These are phyloP conservation scores for Calypte anna DNA, from an alignment of 2,113 vertebrate genomes.

Conservation along the genomic window DNA sequence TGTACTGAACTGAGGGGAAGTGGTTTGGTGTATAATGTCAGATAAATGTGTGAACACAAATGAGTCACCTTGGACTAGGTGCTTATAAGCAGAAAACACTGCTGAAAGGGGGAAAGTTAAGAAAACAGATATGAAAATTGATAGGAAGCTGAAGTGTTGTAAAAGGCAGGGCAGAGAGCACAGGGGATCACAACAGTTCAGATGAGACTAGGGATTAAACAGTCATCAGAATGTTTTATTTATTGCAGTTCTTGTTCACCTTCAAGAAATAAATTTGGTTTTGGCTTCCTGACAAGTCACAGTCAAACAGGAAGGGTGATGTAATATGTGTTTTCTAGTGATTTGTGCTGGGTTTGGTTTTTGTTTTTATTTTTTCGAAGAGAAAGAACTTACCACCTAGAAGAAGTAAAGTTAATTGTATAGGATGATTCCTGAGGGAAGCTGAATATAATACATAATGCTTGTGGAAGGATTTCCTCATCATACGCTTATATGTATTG, in stretches of 20 bases:
- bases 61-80: neutral
- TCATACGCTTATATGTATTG: neutral
- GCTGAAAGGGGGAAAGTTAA: neutral
- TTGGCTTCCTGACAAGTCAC: neutral
- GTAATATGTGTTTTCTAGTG: neutral
- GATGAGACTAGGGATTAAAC: neutral
- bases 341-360: neutral
- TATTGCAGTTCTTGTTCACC: conserved; percentile 16
- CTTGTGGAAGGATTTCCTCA: neutral
- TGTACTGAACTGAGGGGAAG: neutral
- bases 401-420: neutral
- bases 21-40: neutral
- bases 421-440: neutral
- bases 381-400: neutral
- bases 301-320: neutral
- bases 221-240: neutral
- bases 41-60: neutral
- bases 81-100: neutral
- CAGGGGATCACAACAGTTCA: neutral
- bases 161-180: neutral
- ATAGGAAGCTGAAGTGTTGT: neutral
- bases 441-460: neutral
- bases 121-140: neutral
- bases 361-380: neutral
- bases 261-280: neutral